These are phyloP conservation scores for Hemiscyllium ocellatum DNA, from an alignment of 2,113 vertebrate genomes.

Conservation along the genomic window DNA sequence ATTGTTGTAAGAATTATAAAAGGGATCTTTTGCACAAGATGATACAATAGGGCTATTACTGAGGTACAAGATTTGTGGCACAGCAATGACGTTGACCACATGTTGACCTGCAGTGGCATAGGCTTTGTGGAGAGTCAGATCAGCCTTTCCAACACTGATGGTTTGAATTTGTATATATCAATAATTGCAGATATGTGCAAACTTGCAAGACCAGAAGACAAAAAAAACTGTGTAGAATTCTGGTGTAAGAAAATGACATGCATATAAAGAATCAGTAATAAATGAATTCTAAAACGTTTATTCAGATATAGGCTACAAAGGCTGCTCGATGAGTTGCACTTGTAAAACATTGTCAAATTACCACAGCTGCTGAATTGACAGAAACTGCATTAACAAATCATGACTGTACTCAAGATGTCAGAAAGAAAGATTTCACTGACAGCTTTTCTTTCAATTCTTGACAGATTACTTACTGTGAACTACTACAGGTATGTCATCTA, in stretches of 20 bases:
- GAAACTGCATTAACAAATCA: slow-evolving; percentile 34
- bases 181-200: not conserved
- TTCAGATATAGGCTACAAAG: not conserved
- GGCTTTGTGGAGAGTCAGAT: not conserved
- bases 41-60: not conserved
- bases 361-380: slow-evolving; percentile 35
- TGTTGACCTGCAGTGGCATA: not conserved
- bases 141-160: not conserved
- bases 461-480: slow-evolving; percentile 37
- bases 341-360: slow-evolving; percentile 38
- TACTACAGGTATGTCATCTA: slow-evolving; percentile 36
- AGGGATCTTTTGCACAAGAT: not conserved
- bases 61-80: not conserved
- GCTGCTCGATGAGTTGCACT: not conserved
- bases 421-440: slow-evolving; percentile 37
- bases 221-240: not conserved
- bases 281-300: not conserved
- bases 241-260: not conserved
- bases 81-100: not conserved
- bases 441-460: slow-evolving; percentile 36
- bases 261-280: not conserved
- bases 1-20: not conserved
- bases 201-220: not conserved
- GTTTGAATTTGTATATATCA: not conserved
- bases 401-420: slow-evolving; percentile 34